Percentiles rank a stretch among this genome's conserved stretches.
Evolutionary conservation across 2,113 vertebrate species (phyloP).

Genomic region (Typhlomys cinereus): DNA sequence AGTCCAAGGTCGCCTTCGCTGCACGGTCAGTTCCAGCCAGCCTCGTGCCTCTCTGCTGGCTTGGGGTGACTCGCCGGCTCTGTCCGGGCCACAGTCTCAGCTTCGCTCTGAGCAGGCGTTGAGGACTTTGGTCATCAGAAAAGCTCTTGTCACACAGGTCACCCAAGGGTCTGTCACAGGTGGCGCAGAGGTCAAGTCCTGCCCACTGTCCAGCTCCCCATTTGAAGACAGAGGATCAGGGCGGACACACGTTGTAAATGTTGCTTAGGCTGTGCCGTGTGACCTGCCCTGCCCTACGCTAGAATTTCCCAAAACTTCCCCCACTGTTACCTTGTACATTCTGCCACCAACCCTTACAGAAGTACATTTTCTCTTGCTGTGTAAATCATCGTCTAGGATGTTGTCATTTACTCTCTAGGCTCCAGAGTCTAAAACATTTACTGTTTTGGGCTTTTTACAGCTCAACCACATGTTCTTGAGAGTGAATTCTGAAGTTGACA

Average conservation of each 20-base stretch:
- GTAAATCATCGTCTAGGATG: background rate
- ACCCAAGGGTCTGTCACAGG: accelerated
- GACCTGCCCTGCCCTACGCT: background rate
- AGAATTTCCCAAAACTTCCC: background rate
- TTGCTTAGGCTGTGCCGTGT: background rate
- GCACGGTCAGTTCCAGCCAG: background rate
- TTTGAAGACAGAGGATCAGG: background rate
- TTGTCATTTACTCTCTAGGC: background rate
- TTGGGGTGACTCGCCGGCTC: background rate
- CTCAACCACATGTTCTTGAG: background rate
- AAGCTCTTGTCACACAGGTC: background rate
- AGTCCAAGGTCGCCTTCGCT: background rate
- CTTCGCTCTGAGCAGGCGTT: background rate
- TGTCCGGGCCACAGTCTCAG: no score
- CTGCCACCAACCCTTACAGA: background rate
- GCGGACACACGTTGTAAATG: background rate
- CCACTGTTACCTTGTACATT: slow-evolving; percentile 1
- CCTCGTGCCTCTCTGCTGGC: background rate
- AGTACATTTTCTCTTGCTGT: slow-evolving; percentile 11
- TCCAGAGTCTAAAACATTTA: slow-evolving; percentile 12
- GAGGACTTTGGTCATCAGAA: background rate
- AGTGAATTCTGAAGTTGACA: background rate
- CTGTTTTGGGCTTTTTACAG: background rate
- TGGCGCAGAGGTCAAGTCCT: background rate
- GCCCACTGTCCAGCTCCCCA: background rate